These are phyloP conservation scores for Hypanus sabinus DNA, from an alignment of 2,113 vertebrate genomes.

Conservation along the genomic window DNA sequence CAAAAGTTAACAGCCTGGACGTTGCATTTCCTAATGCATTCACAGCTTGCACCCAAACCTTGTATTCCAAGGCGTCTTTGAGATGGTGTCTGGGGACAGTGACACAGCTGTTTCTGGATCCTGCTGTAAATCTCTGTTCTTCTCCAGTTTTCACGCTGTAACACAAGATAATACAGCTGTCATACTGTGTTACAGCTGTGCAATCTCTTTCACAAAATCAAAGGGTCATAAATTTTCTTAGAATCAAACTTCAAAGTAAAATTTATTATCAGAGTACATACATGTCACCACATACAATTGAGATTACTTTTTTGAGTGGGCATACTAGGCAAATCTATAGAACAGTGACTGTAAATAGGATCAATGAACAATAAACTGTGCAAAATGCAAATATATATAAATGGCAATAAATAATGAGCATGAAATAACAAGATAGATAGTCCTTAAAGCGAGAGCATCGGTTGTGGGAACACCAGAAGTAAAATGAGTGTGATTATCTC, in stretches of 20 bases:
- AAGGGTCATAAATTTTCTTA: not conserved
- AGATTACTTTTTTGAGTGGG: too few relatives aligned
- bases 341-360: too few relatives aligned
- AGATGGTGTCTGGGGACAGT: conserved; percentile 41
- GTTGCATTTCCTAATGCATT: conserved; percentile 51
- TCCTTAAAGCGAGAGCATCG: too few relatives aligned
- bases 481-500: too few relatives aligned
- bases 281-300: too few relatives aligned
- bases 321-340: too few relatives aligned
- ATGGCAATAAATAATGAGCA: too few relatives aligned
- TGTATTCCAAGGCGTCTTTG: conserved; percentile 42
- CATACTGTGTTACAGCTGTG: not conserved
- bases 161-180: not conserved
- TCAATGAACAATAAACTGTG: too few relatives aligned
- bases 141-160: not conserved
- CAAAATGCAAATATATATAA: too few relatives aligned
- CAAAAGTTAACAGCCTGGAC: conserved; percentile 47
- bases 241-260: not conserved
- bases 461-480: too few relatives aligned
- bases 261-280: too few relatives aligned
- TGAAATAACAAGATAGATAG: too few relatives aligned
- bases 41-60: conserved; percentile 45
- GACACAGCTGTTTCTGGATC: not conserved
- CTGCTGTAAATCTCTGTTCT: not conserved
- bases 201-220: not conserved